Evolutionary conservation across 2,888 invertebrate species (phyloP).

Genomic region (Byasa hedistus): DNA sequence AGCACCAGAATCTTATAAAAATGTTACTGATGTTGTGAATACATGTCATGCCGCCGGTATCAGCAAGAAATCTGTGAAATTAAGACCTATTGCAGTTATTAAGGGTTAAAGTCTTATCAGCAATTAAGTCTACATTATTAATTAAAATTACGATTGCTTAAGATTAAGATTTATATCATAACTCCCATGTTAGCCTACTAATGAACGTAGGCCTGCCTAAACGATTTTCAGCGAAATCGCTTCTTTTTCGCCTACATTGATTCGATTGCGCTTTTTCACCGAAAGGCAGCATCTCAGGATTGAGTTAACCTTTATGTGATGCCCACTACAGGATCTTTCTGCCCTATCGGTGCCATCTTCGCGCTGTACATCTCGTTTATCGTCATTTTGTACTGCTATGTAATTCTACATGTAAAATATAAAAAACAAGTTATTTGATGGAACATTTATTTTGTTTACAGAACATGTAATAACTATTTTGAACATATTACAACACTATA

Average conservation of each 20-base stretch:
- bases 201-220: too few species aligned
- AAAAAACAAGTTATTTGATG: constrained; percentile 9
- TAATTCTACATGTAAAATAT: not conserved
- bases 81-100: constrained; percentile 98
- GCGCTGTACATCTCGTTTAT: too few species aligned
- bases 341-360: too few species aligned
- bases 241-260: too few species aligned
- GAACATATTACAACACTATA: constrained; percentile 50
- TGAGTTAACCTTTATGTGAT: too few species aligned
- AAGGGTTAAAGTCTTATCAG: constrained; percentile 86
- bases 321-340: too few species aligned
- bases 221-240: too few species aligned
- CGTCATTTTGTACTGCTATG: not conserved
- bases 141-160: not conserved
- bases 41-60: constrained; percentile 99
- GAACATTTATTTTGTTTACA: constrained; percentile 35
- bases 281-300: too few species aligned
- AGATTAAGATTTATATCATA: not conserved
- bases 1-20: constrained; percentile 99
- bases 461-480: constrained; percentile 49
- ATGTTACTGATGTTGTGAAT: constrained; percentile 99
- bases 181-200: too few species aligned
- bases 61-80: constrained; percentile 96
- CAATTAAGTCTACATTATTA: not conserved
- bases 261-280: too few species aligned